These are phyloP conservation scores for Metellina segmentata DNA, from an alignment of 2,888 invertebrate species.

Conservation along the genomic window DNA sequence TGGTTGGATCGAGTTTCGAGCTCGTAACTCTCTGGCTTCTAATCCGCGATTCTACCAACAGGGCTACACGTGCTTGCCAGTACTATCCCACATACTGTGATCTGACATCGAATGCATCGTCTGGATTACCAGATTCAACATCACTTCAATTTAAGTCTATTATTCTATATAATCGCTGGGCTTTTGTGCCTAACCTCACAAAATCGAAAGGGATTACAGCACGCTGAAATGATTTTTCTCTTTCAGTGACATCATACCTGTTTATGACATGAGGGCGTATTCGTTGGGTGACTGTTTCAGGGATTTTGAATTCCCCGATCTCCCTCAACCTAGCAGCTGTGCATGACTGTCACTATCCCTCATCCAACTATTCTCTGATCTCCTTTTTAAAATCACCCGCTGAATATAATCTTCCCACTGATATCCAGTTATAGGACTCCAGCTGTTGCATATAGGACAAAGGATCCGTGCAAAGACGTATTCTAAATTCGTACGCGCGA, in stretches of 20 bases:
- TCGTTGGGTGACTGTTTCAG: background rate
- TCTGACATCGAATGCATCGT: background rate
- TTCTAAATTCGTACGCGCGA: too few relatives aligned
- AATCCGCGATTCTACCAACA: too few relatives aligned
- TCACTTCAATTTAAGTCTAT: background rate
- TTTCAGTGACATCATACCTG: background rate
- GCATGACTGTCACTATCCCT: background rate
- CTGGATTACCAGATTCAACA: background rate
- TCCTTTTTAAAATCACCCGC: background rate
- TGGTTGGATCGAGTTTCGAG: too few relatives aligned
- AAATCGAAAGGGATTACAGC: background rate
- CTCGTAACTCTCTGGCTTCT: too few relatives aligned
- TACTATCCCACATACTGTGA: background rate
- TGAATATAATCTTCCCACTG: background rate
- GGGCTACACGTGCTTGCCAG: background rate
- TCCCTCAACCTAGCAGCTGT: background rate
- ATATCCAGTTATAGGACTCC: background rate
- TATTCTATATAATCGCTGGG: background rate
- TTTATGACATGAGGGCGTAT: background rate
- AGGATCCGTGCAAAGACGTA: too few relatives aligned
- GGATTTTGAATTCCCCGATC: background rate
- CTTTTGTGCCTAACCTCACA: background rate
- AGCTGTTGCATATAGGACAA: background rate
- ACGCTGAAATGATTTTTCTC: background rate
- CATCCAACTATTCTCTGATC: background rate